Base-by-base conservation (phyloP, 2,797 vertebrate genomes). In the Poecilia wingei region DNA sequence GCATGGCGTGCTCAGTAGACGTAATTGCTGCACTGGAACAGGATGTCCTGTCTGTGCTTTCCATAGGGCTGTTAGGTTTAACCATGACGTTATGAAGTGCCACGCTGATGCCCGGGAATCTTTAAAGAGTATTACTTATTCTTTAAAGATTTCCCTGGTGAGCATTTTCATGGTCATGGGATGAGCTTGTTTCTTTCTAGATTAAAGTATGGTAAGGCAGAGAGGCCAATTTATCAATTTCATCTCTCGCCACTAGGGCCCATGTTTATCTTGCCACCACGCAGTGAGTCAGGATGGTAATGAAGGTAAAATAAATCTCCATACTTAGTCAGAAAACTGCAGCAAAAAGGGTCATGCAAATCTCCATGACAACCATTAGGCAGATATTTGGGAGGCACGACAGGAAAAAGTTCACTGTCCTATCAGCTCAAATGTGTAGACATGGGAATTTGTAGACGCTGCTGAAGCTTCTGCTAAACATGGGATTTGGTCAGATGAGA, bases 1-100 rank as follows among this genome's bases (percentile, higher is more conserved):
- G 80, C 83, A 83, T 74, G 25, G 51, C 71, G 85, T 87, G 79
- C 31, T 47, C 41, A 86, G 28, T 77, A 84, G 81, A 92, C 79
- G 79, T 82, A 79, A 88, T 90, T 87, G 88, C 77, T 77, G 41
- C 75, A 45, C 76, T 81, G 81, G 84, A 91, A 83, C 87, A 89
- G 92, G 88, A 94, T 85, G 86, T 95, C 93, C 91, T 94, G 91
- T 84, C 83, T 79, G 9, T 68, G 18, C 75, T 88, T 73, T 84
- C 64, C 28, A n/a, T 76, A 81, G 74, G 64, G 61, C 61, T 70
- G 64, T 80, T 79, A 57, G 69, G 43, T 82, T 73, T 80, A 66
- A 25, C 43, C 39, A n/a, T 4, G 43, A 78, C 61, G 25, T 47
- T 31, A 47, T 53, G 47, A 75, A 79, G 70, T 61, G 76, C 77